A percentile compares a stretch with the other conserved stretches of the same genome.
Conservation (phyloP, 2,113 vertebrate species). For the Sciurus niger region DNA sequence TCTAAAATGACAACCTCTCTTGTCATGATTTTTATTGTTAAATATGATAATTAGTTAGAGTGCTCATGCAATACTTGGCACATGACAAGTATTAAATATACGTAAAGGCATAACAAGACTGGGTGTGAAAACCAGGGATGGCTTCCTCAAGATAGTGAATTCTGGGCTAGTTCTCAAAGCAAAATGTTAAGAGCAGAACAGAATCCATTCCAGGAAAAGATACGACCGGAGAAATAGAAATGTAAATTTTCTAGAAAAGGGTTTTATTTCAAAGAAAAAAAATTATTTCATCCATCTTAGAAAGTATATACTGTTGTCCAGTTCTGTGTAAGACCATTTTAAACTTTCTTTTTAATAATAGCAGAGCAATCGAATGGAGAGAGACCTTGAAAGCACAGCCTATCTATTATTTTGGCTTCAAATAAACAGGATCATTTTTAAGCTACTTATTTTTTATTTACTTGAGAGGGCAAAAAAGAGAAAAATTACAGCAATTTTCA, state of each 20-base stretch:
- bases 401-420: constrained; percentile 13
- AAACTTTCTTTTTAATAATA: constrained; percentile 54
- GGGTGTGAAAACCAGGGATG: not conserved
- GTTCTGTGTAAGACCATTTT: constrained; percentile 20
- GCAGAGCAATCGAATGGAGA: constrained; percentile 29
- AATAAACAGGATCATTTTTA: constrained; percentile 31
- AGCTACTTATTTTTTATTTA: constrained; percentile 48
- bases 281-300: constrained; percentile 33
- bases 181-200: constrained; percentile 10
- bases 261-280: not conserved
- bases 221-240: not conserved
- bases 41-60: not conserved
- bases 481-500: constrained; percentile 61
- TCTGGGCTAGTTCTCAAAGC: constrained; percentile 22
- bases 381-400: constrained; percentile 16
- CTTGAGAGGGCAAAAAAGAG: constrained; percentile 34
- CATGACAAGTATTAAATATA: not conserved
- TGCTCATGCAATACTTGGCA: not conserved
- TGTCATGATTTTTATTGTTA: not conserved
- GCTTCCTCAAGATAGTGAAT: not conserved
- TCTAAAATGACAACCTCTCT: not conserved
- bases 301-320: not conserved
- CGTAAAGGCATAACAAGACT: not conserved
- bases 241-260: constrained; percentile 23
- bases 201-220: constrained; percentile 24